Evolutionary conservation across 2,797 vertebrate species (phyloP).

Genomic region (Characodon lateralis): DNA sequence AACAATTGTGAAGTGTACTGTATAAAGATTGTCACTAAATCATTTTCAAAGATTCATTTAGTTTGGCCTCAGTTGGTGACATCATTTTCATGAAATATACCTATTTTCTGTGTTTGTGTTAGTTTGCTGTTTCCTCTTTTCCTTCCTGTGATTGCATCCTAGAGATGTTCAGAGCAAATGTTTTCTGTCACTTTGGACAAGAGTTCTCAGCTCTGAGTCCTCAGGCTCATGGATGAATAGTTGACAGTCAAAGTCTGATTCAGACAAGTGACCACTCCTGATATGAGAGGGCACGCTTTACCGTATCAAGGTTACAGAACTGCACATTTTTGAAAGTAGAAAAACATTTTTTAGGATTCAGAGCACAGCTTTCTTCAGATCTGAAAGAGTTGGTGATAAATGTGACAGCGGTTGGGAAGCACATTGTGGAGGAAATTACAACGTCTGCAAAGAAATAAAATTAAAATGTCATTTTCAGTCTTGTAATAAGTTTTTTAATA

Average conservation of each 20-base stretch:
- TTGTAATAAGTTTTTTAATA: conserved; percentile 17
- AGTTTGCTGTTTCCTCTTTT: background rate
- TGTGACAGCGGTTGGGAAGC: conserved; percentile 36
- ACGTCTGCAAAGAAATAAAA: conserved; percentile 15
- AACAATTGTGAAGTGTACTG: background rate
- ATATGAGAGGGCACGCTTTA: conserved; percentile 36
- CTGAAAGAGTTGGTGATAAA: conserved; percentile 40
- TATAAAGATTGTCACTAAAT: background rate
- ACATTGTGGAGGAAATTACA: conserved; percentile 14
- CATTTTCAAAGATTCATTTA: background rate
- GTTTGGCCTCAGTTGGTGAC: background rate
- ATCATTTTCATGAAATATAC: background rate
- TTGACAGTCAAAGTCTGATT: conserved; percentile 51
- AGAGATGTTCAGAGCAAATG: conserved; percentile 25
- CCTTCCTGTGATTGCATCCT: conserved; percentile 11
- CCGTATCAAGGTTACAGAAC: conserved; percentile 48
- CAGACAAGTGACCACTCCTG: conserved; percentile 47
- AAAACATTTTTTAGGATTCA: conserved; percentile 42
- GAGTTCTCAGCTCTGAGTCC: conserved; percentile 33
- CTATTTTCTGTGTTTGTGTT: background rate
- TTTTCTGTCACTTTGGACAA: conserved; percentile 47
- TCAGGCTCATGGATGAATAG: conserved; percentile 36
- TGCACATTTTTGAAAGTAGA: conserved; percentile 21
- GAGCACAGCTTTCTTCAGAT: conserved; percentile 30
- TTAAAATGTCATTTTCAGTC: conserved; percentile 39